phyloP scores from a whole-genome alignment of 2,888 invertebrate genomes.

The Synergus laeviventris region DNA sequence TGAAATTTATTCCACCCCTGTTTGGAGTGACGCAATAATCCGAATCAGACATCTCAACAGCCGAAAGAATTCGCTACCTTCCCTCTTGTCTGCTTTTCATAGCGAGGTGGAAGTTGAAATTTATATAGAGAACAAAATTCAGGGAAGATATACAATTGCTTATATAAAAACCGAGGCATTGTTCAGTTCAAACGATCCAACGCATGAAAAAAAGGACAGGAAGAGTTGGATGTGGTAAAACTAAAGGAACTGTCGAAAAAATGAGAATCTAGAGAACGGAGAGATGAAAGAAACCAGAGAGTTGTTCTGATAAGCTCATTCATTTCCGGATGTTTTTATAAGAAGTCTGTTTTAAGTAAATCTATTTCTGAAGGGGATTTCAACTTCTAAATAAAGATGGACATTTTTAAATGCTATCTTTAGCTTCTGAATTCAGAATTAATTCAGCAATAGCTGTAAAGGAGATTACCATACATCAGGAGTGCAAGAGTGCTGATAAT shows the following conservation, averaged over 20 bases:
- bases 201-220: too few species aligned
- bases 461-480: conserved; percentile 16
- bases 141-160: neutral
- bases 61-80: conserved; percentile 30
- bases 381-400: neutral
- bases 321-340: neutral
- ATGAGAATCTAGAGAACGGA: too few species aligned
- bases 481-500: conserved; percentile 38
- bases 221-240: too few species aligned
- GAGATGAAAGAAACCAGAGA: too few species aligned
- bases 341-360: neutral
- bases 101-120: conserved; percentile 12
- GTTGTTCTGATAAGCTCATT: too few species aligned
- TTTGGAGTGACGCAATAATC: conserved; percentile 40
- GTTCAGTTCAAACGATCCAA: neutral
- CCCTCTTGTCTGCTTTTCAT: conserved; percentile 21
- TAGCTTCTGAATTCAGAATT: neutral
- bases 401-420: neutral
- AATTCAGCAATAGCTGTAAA: neutral
- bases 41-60: conserved; percentile 39
- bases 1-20: conserved; percentile 35
- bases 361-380: neutral
- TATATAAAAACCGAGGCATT: neutral
- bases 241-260: too few species aligned
- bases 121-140: neutral